Evolutionary conservation across 2,797 vertebrate species (phyloP).

Genomic region (Cuculus canorus): DNA sequence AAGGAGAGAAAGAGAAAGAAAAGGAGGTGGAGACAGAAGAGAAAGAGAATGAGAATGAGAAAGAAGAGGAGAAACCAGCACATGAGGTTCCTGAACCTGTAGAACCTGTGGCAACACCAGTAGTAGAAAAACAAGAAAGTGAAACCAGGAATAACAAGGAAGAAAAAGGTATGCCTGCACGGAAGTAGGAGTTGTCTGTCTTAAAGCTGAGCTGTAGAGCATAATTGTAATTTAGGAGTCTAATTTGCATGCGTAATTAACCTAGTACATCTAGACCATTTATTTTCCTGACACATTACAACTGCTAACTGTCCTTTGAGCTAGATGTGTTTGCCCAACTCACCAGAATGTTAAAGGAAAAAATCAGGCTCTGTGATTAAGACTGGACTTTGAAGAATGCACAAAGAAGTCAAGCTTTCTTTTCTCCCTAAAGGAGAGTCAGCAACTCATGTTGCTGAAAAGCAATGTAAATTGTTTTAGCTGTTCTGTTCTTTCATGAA

Average conservation of each 20-base stretch:
- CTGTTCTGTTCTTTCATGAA: not conserved
- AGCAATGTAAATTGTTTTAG: not conserved
- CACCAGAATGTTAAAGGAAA: not conserved
- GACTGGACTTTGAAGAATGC: not conserved
- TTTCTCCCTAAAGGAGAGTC: not conserved
- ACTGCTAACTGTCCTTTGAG: not conserved
- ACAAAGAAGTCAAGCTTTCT: not conserved
- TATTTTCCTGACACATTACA: not conserved
- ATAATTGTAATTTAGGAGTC: not conserved
- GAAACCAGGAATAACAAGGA: slow-evolving; percentile 73
- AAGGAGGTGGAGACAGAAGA: slow-evolving; percentile 23
- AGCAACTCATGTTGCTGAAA: not conserved
- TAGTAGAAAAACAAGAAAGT: slow-evolving; percentile 71
- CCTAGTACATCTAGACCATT: not conserved
- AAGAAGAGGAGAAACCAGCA: slow-evolving; percentile 47
- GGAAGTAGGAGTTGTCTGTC: not conserved
- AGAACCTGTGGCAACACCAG: slow-evolving; percentile 57
- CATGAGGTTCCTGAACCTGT: slow-evolving; percentile 61
- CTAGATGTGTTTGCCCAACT: not conserved
- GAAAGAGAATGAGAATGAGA: slow-evolving; percentile 25
- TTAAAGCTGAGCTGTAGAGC: not conserved
- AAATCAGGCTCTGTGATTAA: not conserved
- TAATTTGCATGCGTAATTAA: not conserved
- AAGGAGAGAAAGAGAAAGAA: slow-evolving; percentile 5
- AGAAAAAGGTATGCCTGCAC: slow-evolving; percentile 54